Evolutionary conservation across 2,797 vertebrate species (phyloP).

Genomic region (Chrysocyon brachyurus): DNA sequence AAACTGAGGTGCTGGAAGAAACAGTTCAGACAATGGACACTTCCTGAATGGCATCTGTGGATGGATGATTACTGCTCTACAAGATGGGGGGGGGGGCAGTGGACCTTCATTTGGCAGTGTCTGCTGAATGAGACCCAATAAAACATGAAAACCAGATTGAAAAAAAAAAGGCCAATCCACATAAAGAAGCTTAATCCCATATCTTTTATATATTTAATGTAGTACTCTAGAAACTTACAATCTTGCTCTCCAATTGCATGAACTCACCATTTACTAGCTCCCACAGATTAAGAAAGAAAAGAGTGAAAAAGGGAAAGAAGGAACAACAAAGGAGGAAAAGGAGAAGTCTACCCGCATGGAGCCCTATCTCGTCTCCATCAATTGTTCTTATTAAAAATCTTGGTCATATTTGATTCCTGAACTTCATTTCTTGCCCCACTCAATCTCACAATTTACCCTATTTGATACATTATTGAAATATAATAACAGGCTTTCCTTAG

Average conservation of each 20-base stretch:
- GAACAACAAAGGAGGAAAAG: neutral
- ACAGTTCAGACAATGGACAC: conserved; percentile 97
- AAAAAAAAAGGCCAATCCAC: neutral
- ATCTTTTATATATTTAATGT: neutral
- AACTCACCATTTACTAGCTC: neutral
- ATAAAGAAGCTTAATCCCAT: neutral
- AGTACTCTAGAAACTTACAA: neutral
- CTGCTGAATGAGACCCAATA: conserved; percentile 70
- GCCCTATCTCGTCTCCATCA: neutral
- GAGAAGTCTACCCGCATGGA: neutral
- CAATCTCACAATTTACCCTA: neutral
- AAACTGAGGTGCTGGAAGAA: conserved; percentile 95
- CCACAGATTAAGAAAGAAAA: neutral
- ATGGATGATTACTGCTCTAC: neutral
- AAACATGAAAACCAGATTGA: conserved; percentile 45
- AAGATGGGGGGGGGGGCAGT: neutral
- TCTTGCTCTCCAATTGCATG: neutral
- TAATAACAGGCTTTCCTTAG: neutral
- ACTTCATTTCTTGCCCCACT: neutral
- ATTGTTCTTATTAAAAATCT: neutral
- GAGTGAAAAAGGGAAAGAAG: neutral
- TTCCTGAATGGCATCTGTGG: conserved; percentile 89
- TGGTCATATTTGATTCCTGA: neutral
- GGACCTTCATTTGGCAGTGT: neutral
- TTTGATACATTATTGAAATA: neutral